Evolutionary conservation across 2,797 vertebrate species (phyloP), one percentile per base, ranked within the genome.

Genomic region (Heterohyrax brucei): DNA sequence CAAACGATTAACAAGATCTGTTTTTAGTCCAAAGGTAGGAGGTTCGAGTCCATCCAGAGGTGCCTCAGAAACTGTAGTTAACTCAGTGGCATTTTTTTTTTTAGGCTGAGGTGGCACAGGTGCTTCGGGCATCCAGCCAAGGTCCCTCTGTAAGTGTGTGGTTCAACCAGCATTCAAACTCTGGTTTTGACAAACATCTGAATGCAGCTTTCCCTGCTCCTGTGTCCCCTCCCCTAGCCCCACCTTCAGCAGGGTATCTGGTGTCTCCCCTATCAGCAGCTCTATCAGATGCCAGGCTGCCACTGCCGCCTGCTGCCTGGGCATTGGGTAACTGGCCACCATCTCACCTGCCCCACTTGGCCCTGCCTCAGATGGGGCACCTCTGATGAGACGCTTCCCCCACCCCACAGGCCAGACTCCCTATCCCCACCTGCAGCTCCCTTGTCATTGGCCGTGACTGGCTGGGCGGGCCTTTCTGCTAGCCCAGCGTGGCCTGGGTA

Each of bases 191-290:
- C 64, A 66, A 66, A 66, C 14, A 26, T 33, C 30, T 46, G 30
- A n/a, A 33, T 0, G 1, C 0, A 2, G 66, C 61, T 79, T 62
- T 82, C 30, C 53, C 39, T 0, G 5, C 18, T 16, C 56, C 59
- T 61, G 46, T 59, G 10, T 18, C 12, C 73, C 72, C 48, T 50
- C 14, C 68, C 64, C 75, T 1, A 4, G 39, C 72, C 81, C 48
- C 56, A 9, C 70, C 93, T 14, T 1, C 76, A 8, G 53, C 50
- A 39, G n/a, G 82, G 18, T 95, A 91, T 97, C 96, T 46, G 56
- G 89, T 97, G 91, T 97, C 95, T 22, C 66, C 81, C 66, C 68
- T 96, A 97, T 98, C 96, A 59, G 68, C 59, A 19, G 84, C 44
- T 95, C 93, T 96, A 97, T 97, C 96, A 0, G 93, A 87, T 80